These are phyloP conservation scores for Gymnoscopelus microlampas DNA, from an alignment of 2,797 vertebrate genomes.

Conservation along the genomic window DNA sequence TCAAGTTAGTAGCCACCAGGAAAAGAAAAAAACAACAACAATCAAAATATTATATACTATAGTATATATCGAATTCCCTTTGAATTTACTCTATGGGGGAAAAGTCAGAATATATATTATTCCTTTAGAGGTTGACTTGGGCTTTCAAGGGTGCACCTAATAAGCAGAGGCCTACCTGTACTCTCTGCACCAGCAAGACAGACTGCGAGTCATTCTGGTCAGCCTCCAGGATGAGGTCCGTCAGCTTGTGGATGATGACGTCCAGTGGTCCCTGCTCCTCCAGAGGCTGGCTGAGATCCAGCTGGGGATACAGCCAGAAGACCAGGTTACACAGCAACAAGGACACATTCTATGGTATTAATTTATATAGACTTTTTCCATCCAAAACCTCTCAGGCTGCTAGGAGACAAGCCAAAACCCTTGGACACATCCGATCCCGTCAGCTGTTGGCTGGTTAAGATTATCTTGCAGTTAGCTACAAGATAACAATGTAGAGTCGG, in stretches of 20 bases:
- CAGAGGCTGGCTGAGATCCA: conserved; percentile 93
- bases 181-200: conserved; percentile 91
- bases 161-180: conserved; percentile 84
- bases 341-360: background rate
- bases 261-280: conserved; percentile 97
- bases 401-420: too few relatives aligned
- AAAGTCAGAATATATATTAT: too few relatives aligned
- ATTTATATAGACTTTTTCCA: conserved; percentile 7
- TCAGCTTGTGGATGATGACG: conserved; percentile 98
- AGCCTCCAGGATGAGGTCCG: conserved; percentile 96
- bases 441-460: too few relatives aligned
- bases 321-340: conserved; percentile 27
- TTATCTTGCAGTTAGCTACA: too few relatives aligned
- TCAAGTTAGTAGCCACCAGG: too few relatives aligned
- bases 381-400: too few relatives aligned
- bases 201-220: conserved; percentile 97
- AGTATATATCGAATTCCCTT: too few relatives aligned
- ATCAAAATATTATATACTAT: too few relatives aligned
- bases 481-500: too few relatives aligned
- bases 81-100: too few relatives aligned
- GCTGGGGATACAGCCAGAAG: conserved; percentile 72
- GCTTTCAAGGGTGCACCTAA: background rate
- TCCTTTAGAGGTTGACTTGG: background rate
- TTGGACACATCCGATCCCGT: too few relatives aligned
- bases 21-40: too few relatives aligned